These are phyloP conservation scores for Eonycteris spelaea DNA, from an alignment of 2,113 vertebrate species.

Conservation along the genomic window DNA sequence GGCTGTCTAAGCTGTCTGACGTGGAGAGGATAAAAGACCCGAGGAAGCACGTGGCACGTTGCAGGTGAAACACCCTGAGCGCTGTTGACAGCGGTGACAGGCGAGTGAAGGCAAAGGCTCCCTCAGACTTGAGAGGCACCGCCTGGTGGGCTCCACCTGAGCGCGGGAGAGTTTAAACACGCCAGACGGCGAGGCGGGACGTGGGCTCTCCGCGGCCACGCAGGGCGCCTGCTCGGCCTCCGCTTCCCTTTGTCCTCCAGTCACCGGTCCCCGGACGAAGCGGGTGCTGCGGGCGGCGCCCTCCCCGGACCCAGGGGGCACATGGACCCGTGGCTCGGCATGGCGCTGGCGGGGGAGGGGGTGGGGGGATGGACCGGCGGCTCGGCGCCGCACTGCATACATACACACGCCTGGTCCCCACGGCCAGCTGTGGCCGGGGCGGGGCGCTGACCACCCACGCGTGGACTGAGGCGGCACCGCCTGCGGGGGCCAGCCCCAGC, in stretches of 20 bases:
- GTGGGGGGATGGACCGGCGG: no score
- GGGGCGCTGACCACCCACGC: rapidly evolving
- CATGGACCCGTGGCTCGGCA: no score
- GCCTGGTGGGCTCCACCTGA: neutral
- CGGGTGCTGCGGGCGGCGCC: no score
- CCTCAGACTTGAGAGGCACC: neutral
- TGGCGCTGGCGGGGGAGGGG: no score
- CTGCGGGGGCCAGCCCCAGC: rapidly evolving
- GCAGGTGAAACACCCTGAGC: neutral
- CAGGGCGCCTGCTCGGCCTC: no score
- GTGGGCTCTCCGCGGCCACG: neutral
- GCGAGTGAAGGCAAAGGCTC: slow-evolving; percentile 17
- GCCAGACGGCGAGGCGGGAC: neutral
- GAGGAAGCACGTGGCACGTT: neutral
- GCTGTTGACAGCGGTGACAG: slow-evolving; percentile 3
- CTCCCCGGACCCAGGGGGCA: no score
- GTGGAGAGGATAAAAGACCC: neutral
- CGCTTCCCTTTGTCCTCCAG: no score
- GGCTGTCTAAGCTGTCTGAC: neutral
- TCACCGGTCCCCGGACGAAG: no score
- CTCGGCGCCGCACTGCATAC: neutral
- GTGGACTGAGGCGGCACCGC: rapidly evolving
- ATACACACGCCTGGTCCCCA: rapidly evolving
- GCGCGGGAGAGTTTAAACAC: neutral
- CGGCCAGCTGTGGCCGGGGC: rapidly evolving